Percentiles rank a stretch among this genome's conserved stretches.
phyloP scores from a whole-genome alignment of 37 sponge, comb jelly and placozoan genomes.

The Chondrosia reniformis region DNA sequence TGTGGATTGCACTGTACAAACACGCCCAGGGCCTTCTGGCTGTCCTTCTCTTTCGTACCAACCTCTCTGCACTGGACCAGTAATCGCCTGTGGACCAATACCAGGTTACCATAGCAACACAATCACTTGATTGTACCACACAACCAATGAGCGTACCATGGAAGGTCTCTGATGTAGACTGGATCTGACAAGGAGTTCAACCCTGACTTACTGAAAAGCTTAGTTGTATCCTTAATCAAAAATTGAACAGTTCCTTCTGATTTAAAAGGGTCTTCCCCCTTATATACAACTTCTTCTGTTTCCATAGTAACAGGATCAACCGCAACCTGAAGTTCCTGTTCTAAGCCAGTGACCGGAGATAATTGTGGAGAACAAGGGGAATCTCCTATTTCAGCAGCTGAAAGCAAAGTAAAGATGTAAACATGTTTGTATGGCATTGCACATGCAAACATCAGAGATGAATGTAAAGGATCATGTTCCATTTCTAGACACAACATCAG shows the following conservation, averaged over 20 bases:
- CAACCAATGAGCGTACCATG: slow-evolving; percentile 59
- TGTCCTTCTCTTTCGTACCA: slow-evolving; percentile 24
- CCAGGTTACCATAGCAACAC: not conserved
- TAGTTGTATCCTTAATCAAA: slow-evolving; percentile 14
- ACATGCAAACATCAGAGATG: not conserved
- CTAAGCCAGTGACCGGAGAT: slow-evolving; percentile 14
- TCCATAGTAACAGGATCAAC: not conserved
- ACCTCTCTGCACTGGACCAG: slow-evolving; percentile 72
- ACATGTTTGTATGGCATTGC: no score
- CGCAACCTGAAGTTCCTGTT: slow-evolving; percentile 3
- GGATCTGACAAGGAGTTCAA: no score
- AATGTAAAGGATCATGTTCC: not conserved
- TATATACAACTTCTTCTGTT: slow-evolving; percentile 9
- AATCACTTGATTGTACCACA: not conserved
- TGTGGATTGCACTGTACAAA: slow-evolving; percentile 95
- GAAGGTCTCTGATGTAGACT: slow-evolving; percentile 73
- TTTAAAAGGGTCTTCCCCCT: slow-evolving; percentile 45
- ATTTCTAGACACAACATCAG: not conserved
- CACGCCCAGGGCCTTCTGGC: slow-evolving; percentile 64
- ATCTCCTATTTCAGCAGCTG: slow-evolving; percentile 24
- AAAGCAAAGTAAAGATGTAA: not conserved
- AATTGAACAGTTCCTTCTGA: slow-evolving; percentile 54
- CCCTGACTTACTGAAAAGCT: no score
- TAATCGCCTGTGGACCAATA: slow-evolving; percentile 55
- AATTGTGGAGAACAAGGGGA: slow-evolving; percentile 21